Evolutionary conservation across 2,888 invertebrate species (phyloP).

Genomic region (Perizoma flavofasciatum): DNA sequence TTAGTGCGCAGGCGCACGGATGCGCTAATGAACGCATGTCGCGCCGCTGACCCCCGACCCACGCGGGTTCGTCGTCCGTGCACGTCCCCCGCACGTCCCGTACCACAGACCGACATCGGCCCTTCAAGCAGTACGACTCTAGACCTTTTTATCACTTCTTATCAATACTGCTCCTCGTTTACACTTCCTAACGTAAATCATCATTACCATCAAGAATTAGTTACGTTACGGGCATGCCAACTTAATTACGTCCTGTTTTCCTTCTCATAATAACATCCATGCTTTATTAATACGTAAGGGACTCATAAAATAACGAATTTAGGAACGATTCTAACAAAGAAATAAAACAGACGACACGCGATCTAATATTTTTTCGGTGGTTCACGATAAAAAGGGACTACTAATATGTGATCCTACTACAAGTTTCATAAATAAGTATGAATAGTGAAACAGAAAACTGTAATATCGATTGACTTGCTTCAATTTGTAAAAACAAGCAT

Average conservation of each 20-base stretch:
- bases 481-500: constrained; percentile 1
- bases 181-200: constrained; percentile 46
- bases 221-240: constrained; percentile 27
- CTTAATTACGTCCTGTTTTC: constrained; percentile 45
- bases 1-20: constrained; percentile 59
- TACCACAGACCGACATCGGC: constrained; percentile 25
- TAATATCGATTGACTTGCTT: neutral
- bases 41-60: constrained; percentile 81
- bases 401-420: constrained; percentile 15
- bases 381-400: constrained; percentile 16
- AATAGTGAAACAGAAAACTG: constrained; percentile 15
- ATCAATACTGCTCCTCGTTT: constrained; percentile 60
- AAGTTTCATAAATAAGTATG: constrained; percentile 11
- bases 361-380: constrained; percentile 27
- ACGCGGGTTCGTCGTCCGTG: constrained; percentile 76
- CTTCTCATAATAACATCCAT: constrained; percentile 33
- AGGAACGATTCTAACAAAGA: constrained; percentile 31
- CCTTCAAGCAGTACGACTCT: constrained; percentile 56
- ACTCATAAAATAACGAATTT: constrained; percentile 28
- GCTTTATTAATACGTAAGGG: constrained; percentile 24
- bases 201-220: constrained; percentile 35
- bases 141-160: constrained; percentile 65
- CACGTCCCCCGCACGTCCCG: constrained; percentile 45
- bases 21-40: constrained; percentile 76
- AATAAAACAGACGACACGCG: constrained; percentile 31